phyloP scores from a whole-genome alignment of 2,113 vertebrate species.

The Todiramphus saurophagus region DNA sequence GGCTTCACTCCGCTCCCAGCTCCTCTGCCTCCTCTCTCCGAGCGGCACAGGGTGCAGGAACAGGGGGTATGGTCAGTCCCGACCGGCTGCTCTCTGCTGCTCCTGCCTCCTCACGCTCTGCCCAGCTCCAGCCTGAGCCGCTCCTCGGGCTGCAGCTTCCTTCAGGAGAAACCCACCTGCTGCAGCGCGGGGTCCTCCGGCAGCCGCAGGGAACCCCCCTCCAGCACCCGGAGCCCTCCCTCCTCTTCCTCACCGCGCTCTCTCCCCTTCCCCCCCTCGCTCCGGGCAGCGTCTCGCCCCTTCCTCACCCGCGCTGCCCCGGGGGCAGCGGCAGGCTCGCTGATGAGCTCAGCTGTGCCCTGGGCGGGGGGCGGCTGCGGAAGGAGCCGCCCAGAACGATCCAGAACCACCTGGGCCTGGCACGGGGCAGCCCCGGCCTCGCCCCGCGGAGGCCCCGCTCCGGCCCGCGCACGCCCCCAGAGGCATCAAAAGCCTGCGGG shows the following conservation, averaged over 20 bases:
- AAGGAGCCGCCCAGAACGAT: not conserved
- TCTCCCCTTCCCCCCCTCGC: too few relatives aligned
- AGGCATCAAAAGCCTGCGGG: not conserved
- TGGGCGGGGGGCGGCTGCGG: not conserved
- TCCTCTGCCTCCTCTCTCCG: not conserved
- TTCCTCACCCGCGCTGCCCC: not conserved
- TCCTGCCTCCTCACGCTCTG: not conserved
- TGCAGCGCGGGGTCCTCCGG: too few relatives aligned
- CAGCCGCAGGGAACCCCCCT: not conserved
- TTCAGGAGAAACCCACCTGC: not conserved
- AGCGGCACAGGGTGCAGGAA: not conserved
- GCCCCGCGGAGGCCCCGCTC: not conserved
- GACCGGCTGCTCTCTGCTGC: not conserved
- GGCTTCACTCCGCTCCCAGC: not conserved
- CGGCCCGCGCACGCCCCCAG: too few relatives aligned
- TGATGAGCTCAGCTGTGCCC: not conserved
- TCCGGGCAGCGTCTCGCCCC: not conserved
- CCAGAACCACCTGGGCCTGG: not conserved
- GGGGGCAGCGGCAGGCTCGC: rapidly evolving
- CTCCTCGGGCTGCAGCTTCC: not conserved
- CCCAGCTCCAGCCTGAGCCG: too few relatives aligned
- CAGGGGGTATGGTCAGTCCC: too few relatives aligned
- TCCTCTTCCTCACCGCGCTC: not conserved
- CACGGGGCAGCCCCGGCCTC: not conserved
- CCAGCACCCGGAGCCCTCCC: rapidly evolving